phyloP scores from a whole-genome alignment of 2,797 vertebrate genomes.

The Sphenodon punctatus region DNA sequence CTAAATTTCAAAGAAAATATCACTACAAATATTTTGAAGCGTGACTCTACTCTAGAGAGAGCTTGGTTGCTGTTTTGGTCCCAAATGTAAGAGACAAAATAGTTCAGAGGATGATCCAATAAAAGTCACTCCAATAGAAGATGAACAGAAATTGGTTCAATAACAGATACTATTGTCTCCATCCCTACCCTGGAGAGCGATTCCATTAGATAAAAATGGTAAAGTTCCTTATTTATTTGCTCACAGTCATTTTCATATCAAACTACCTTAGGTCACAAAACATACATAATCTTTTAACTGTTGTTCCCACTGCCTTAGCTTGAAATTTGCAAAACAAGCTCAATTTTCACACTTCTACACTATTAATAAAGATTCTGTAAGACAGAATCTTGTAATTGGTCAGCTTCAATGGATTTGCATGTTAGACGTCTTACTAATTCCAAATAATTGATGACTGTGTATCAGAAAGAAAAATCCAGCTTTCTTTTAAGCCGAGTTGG shows the following conservation, averaged over 20 bases:
- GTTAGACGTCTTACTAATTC: neutral
- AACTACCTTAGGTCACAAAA: neutral
- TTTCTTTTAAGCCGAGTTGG: neutral
- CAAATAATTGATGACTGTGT: neutral
- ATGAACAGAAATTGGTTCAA: too few species aligned
- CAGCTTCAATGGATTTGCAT: neutral
- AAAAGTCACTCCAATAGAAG: too few species aligned
- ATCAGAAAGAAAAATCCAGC: neutral
- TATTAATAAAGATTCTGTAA: neutral
- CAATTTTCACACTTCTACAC: too few species aligned
- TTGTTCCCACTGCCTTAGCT: neutral
- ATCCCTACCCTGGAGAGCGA: too few species aligned
- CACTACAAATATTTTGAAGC: neutral
- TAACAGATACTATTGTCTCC: too few species aligned
- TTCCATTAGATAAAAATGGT: neutral
- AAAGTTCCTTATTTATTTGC: neutral
- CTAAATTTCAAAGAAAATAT: neutral
- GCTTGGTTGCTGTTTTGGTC: too few species aligned
- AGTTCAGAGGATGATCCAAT: too few species aligned
- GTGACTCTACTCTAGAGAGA: too few species aligned
- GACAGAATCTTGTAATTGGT: neutral
- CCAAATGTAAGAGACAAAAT: too few species aligned
- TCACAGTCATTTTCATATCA: neutral
- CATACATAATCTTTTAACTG: neutral
- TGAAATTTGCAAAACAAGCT: slow-evolving; percentile 8